phyloP scores from a whole-genome alignment of 2,888 invertebrate species.

The Scaptomyza tumidula region DNA sequence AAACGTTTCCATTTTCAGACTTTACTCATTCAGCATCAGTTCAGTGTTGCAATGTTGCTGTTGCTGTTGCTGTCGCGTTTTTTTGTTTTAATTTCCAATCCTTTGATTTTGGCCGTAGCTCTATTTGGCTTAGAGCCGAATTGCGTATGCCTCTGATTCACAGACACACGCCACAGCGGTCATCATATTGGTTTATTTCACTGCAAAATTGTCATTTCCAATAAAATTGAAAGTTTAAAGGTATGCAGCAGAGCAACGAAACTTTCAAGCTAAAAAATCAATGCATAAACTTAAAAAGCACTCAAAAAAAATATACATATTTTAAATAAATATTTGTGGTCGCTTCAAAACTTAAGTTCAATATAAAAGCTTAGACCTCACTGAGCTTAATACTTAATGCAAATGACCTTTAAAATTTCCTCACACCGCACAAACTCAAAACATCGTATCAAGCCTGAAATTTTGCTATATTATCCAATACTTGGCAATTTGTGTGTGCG shows the following conservation, averaged over 20 bases:
- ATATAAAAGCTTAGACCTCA: neutral
- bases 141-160: slow-evolving; percentile 10
- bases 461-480: slow-evolving; percentile 19
- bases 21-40: neutral
- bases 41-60: neutral
- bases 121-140: slow-evolving; percentile 63
- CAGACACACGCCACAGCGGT: neutral
- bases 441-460: slow-evolving; percentile 1
- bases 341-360: neutral
- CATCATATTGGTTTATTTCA: slow-evolving; percentile 30
- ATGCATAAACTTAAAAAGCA: neutral
- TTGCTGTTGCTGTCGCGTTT: slow-evolving; percentile 20
- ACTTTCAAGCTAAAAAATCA: neutral
- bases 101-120: slow-evolving; percentile 65
- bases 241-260: neutral
- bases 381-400: slow-evolving; percentile 14
- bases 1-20: slow-evolving; percentile 39
- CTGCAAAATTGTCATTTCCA: slow-evolving; percentile 22
- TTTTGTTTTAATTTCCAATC: slow-evolving; percentile 41
- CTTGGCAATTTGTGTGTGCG: slow-evolving; percentile 21
- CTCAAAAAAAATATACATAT: neutral
- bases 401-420: slow-evolving; percentile 2
- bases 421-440: neutral
- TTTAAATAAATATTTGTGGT: too few relatives aligned
- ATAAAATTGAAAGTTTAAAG: slow-evolving; percentile 10